phyloP scores from a whole-genome alignment of 2,113 vertebrate genomes.

The Pollachius pollachius region DNA sequence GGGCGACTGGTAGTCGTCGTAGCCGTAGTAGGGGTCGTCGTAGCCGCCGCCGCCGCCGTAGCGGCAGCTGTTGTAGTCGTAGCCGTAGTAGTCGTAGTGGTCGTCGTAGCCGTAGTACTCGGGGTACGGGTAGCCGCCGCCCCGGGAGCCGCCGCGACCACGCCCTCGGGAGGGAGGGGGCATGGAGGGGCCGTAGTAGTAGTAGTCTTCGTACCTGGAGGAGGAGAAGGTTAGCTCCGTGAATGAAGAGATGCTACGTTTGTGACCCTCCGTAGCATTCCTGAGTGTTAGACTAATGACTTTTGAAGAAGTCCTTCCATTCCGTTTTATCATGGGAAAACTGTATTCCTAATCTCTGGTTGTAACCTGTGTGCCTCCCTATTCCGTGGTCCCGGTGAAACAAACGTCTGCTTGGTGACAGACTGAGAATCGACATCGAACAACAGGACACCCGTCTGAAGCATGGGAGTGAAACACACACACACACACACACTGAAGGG shows the following conservation, averaged over 20 bases:
- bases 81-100: slow-evolving; percentile 98
- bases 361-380: no score
- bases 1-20: slow-evolving; percentile 95
- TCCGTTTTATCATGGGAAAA: no score
- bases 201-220: slow-evolving; percentile 96
- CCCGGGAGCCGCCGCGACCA: slow-evolving; percentile 87
- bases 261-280: no score
- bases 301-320: no score
- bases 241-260: no score
- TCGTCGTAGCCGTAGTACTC: slow-evolving; percentile 98
- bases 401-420: no score
- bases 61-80: slow-evolving; percentile 96
- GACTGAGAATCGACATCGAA: no score
- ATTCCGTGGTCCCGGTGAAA: no score
- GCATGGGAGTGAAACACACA: no score
- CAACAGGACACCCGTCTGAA: no score
- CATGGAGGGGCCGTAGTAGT: slow-evolving; percentile 95
- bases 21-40: slow-evolving; percentile 98
- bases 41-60: slow-evolving; percentile 95
- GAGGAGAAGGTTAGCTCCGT: neutral
- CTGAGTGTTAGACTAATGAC: no score
- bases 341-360: no score
- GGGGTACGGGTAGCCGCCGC: slow-evolving; percentile 88
- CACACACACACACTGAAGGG: neutral
- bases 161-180: slow-evolving; percentile 88